Evolutionary conservation across 2,888 invertebrate genomes (phyloP), one percentile per base, ranked within the genome.

Genomic region (Branchipolynoe longqiensis): DNA sequence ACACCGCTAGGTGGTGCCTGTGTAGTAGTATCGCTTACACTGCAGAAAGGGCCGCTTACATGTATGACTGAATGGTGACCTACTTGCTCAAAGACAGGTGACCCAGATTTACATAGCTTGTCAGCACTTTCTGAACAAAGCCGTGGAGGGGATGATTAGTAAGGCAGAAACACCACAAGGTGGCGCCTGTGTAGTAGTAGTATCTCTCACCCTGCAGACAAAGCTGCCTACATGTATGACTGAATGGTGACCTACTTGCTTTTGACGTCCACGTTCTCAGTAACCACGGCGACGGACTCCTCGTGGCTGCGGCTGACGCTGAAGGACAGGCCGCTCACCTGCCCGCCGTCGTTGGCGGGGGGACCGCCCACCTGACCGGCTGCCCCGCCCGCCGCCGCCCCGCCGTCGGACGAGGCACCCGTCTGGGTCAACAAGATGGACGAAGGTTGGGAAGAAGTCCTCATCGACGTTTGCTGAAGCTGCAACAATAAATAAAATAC

Each of bases 371-470:
- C 12, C 28, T 48, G 78, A 4, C 28, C 54, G 41, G 48, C 78
- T 2, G 78, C 41, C 22, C 28, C 78, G 18, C 78, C 28, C 1
- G 25, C 33, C 41, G 48, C 33, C 40, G 48, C 78, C 31, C 78
- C 78, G 48, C 78, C 38, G 69, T 69, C 69, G 0, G 69, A 69
- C 18, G 69, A 69, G 69, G 69, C 69, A 0, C 69, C 69, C 12
- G 69, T 69, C 22, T 69, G 69, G 0, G 69, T 33, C 69, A 38
- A 69, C 69, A 69, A 69, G 69, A 69, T 69, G 69, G 69, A 69
- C 36, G 69, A 69, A 69, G 69, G 69, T 69, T 69, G 69, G 69
- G 69, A 69, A 69, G 69, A 69, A 38, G 41, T 31, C 25, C 22
- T 41, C 48, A 54, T 54, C 18, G 78, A 78, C 28, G 78, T 78